Percentiles rank a stretch among this genome's conserved stretches.
phyloP scores from a whole-genome alignment of 2,797 vertebrate species.

The Tamandua tetradactyla region DNA sequence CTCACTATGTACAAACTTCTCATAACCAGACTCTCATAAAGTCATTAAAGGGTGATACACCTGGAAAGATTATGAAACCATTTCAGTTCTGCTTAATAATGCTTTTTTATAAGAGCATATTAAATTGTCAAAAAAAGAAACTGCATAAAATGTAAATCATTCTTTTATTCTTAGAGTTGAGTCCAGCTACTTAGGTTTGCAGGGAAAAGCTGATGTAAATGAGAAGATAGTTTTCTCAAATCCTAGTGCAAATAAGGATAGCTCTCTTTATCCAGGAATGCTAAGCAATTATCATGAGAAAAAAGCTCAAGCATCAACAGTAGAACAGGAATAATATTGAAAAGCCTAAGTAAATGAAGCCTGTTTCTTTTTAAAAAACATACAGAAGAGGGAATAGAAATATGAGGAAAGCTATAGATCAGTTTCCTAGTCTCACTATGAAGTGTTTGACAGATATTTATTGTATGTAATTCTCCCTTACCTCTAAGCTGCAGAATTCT shows the following conservation, averaged over 20 bases:
- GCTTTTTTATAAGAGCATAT: background rate
- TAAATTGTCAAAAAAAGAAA: background rate
- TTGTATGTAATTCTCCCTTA: background rate
- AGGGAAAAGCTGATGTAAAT: background rate
- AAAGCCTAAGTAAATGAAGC: background rate
- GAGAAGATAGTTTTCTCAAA: background rate
- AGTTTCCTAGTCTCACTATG: background rate
- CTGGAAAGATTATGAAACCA: background rate
- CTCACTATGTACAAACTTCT: background rate
- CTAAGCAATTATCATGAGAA: conserved; percentile 27
- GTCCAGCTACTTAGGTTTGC: background rate
- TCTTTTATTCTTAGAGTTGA: background rate
- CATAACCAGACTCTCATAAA: background rate
- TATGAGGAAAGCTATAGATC: background rate
- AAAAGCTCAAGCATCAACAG: background rate
- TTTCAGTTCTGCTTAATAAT: background rate
- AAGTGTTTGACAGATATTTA: background rate
- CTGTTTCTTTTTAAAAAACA: background rate
- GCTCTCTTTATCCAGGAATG: background rate
- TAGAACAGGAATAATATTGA: background rate
- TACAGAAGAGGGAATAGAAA: background rate
- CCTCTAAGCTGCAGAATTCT: background rate
- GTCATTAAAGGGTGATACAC: background rate
- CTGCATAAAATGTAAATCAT: background rate
- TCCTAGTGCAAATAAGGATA: background rate